Evolutionary conservation across 2,797 vertebrate genomes (phyloP).

Genomic region (Ambastaia sidthimunki): DNA sequence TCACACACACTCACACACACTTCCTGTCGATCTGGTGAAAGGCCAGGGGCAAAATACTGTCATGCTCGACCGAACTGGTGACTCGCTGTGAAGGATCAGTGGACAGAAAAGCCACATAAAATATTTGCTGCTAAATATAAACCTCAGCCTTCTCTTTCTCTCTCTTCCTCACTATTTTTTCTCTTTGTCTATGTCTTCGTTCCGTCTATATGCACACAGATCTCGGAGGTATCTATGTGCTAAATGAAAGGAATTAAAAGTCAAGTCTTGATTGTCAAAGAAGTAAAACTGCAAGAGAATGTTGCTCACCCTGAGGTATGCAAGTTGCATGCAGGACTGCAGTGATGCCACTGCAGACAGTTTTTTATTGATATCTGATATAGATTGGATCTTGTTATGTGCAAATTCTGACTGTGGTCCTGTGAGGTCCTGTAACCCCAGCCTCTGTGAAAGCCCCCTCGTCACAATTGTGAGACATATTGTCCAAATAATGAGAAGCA

Average conservation of each 20-base stretch:
- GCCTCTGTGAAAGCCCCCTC: too few species aligned
- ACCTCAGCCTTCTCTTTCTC: slow-evolving; percentile 3
- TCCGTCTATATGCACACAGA: background rate
- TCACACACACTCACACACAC: slow-evolving; percentile 67
- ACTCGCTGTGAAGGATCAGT: slow-evolving; percentile 74
- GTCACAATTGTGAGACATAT: too few species aligned
- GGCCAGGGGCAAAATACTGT: slow-evolving; percentile 75
- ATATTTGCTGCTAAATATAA: slow-evolving; percentile 76
- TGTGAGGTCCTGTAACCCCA: too few species aligned
- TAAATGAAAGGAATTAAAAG: background rate
- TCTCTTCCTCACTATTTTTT: background rate
- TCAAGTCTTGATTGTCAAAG: background rate
- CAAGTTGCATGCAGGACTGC: background rate
- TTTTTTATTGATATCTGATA: background rate
- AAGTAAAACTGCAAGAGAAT: background rate
- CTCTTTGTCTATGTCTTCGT: background rate
- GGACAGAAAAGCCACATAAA: slow-evolving; percentile 66
- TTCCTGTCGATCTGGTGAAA: slow-evolving; percentile 66
- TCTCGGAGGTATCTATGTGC: background rate
- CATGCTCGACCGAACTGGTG: slow-evolving; percentile 77
- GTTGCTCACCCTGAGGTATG: background rate
- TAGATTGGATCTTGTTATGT: background rate
- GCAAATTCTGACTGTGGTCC: too few species aligned
- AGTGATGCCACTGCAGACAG: background rate
- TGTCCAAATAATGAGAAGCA: too few species aligned